These are phyloP conservation scores for Drosophila mulleri DNA, from an alignment of 2,888 invertebrate genomes.

Conservation along the genomic window DNA sequence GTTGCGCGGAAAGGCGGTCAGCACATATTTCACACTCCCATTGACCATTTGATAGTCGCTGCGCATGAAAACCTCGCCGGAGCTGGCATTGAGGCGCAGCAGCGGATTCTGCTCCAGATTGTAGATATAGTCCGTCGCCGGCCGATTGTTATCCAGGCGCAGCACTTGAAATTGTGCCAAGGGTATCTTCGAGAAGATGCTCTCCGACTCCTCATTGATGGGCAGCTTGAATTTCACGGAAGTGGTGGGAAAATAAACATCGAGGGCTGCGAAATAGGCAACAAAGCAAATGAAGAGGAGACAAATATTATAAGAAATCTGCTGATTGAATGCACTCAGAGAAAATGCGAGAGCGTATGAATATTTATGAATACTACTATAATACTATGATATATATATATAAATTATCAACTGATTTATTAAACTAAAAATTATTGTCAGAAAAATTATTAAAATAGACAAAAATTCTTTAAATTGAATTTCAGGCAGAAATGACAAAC, in stretches of 20 bases:
- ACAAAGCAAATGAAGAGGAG: not conserved
- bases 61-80: slow-evolving; percentile 83
- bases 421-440: no score
- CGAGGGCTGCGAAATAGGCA: slow-evolving; percentile 70
- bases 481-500: no score
- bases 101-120: slow-evolving; percentile 78
- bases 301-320: slow-evolving; percentile 2
- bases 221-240: slow-evolving; percentile 83
- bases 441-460: no score
- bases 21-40: slow-evolving; percentile 67
- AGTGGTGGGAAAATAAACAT: slow-evolving; percentile 83
- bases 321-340: slow-evolving; percentile 2
- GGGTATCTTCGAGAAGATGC: slow-evolving; percentile 83
- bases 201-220: slow-evolving; percentile 82
- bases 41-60: slow-evolving; percentile 75
- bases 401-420: no score
- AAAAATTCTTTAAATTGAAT: no score
- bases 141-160: slow-evolving; percentile 69
- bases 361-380: not conserved
- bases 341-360: not conserved
- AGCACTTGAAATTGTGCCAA: slow-evolving; percentile 83
- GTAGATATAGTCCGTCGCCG: slow-evolving; percentile 79
- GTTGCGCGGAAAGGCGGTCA: slow-evolving; percentile 77
- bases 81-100: slow-evolving; percentile 79
- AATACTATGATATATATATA: no score